Conservation (phyloP, 2,888 invertebrate species). For the Salticus scenicus region DNA sequence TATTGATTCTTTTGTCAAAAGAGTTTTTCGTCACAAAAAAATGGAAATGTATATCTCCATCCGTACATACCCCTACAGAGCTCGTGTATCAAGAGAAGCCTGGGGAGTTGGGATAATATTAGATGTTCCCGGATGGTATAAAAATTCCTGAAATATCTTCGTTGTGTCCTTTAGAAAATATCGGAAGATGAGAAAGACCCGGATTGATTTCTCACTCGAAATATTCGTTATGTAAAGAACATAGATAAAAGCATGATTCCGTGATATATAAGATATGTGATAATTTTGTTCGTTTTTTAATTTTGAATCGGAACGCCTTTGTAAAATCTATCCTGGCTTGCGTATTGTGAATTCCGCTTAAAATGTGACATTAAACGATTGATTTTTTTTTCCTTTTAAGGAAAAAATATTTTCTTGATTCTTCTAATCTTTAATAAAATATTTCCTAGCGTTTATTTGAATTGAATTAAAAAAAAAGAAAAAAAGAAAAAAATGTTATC, state of each 20-base stretch:
- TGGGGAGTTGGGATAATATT: slow-evolving; percentile 13
- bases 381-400: too few relatives aligned
- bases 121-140: slow-evolving; percentile 15
- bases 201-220: not conserved
- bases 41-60: slow-evolving; percentile 16
- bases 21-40: slow-evolving; percentile 13
- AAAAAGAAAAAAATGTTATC: too few relatives aligned
- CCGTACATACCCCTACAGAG: not conserved
- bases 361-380: too few relatives aligned
- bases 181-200: not conserved
- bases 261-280: not conserved
- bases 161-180: slow-evolving; percentile 12
- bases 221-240: slow-evolving; percentile 15
- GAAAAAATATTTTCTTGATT: too few relatives aligned
- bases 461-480: too few relatives aligned
- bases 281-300: slow-evolving; percentile 1
- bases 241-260: not conserved
- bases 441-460: too few relatives aligned
- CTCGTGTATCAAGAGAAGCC: not conserved
- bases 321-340: too few relatives aligned
- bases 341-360: not conserved
- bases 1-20: slow-evolving; percentile 19
- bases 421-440: too few relatives aligned
- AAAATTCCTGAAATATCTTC: slow-evolving; percentile 14
- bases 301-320: not conserved